A percentile compares a stretch with the other conserved stretches of the same genome.
phyloP scores from a whole-genome alignment of 2,888 invertebrate species.

The Aricia artaxerxes region DNA sequence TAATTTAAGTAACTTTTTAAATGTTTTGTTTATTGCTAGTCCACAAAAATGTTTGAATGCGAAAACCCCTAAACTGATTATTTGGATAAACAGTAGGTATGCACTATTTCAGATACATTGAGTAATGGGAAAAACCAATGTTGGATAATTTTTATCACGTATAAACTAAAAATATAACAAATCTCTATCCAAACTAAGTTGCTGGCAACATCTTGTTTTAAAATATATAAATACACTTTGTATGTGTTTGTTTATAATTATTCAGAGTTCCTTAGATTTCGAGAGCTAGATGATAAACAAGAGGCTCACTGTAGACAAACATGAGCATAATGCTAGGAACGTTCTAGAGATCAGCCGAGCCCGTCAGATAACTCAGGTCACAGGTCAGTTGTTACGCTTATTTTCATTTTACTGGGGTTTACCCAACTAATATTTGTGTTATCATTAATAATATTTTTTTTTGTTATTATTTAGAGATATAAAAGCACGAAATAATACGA shows the following conservation, averaged over 20 bases:
- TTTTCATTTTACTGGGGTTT: neutral
- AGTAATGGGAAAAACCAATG: no score
- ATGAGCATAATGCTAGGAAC: neutral
- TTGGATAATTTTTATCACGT: no score
- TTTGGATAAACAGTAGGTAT: no score
- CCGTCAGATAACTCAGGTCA: neutral
- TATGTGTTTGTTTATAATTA: neutral
- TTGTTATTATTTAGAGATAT: neutral
- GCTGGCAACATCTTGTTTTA: no score
- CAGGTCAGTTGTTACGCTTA: neutral
- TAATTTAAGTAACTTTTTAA: neutral
- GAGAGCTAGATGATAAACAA: neutral
- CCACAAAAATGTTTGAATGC: no score
- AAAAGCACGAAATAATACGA: no score
- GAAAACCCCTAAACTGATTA: no score
- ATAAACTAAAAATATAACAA: no score
- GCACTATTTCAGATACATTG: no score
- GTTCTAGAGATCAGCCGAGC: constrained; percentile 1
- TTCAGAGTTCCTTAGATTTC: neutral
- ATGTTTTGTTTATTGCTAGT: neutral
- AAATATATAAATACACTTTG: neutral
- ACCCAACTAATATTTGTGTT: neutral
- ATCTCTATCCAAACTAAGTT: no score
- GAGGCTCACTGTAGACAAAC: neutral
- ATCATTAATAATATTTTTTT: neutral